Conservation (phyloP, 2,113 vertebrate genomes). For the Elephas maximus region DNA sequence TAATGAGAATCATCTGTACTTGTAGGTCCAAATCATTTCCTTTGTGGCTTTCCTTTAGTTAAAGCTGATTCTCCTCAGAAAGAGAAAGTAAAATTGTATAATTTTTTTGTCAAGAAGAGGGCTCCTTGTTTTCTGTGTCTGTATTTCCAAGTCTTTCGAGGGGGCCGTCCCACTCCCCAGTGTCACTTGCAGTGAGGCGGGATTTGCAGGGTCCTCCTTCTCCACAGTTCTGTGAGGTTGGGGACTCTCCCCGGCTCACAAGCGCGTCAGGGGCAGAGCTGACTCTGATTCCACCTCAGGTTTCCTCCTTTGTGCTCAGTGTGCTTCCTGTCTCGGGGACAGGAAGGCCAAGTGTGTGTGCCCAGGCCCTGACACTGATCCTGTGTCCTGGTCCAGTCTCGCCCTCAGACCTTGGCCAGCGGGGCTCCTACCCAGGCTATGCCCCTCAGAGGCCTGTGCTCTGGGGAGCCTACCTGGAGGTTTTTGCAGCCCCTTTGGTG, state of each 20-base stretch:
- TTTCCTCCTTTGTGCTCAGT: not conserved
- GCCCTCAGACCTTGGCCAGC: not conserved
- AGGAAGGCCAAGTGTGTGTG: not conserved
- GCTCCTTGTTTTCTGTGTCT: not conserved
- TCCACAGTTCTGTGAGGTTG: not conserved
- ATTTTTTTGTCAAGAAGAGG: not conserved
- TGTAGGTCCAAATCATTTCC: not conserved
- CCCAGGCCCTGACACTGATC: not conserved
- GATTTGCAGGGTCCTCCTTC: accelerated
- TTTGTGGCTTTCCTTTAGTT: not conserved
- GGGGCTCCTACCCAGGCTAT: not conserved
- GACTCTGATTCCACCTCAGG: not conserved
- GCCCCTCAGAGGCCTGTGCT: not conserved
- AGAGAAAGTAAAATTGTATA: not conserved
- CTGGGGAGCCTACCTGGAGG: not conserved
- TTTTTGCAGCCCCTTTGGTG: not conserved
- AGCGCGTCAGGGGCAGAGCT: accelerated
- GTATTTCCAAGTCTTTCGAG: not conserved
- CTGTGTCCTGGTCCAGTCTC: not conserved
- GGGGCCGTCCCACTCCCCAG: not conserved
- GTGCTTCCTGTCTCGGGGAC: not conserved
- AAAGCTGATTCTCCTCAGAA: not conserved
- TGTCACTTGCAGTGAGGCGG: not conserved
- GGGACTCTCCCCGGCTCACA: not conserved
- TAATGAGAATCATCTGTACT: not conserved